A percentile compares a stretch with the other conserved stretches of the same genome.
These are phyloP conservation scores for Drosophila eohydei DNA, from an alignment of 2,888 invertebrate genomes.

Conservation along the genomic window DNA sequence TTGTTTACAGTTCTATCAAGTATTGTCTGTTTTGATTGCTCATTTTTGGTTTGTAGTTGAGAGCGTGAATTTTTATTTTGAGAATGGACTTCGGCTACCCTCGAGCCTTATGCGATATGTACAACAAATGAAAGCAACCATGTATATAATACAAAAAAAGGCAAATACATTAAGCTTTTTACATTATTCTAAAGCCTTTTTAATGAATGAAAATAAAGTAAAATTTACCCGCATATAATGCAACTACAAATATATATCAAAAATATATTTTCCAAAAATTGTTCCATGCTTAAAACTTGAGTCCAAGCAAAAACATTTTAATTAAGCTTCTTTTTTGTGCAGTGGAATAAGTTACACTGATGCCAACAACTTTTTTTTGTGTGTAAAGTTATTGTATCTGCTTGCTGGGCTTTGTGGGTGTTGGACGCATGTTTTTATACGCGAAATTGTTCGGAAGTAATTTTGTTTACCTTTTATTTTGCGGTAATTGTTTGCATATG, in stretches of 20 bases:
- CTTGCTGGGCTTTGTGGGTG: neutral
- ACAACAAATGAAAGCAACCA: too few relatives aligned
- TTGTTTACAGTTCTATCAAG: neutral
- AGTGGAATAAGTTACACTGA: neutral
- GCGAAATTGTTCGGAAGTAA: constrained; percentile 76
- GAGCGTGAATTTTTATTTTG: neutral
- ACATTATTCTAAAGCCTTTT: too few relatives aligned
- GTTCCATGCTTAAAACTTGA: constrained; percentile 6
- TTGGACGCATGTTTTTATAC: constrained; percentile 56
- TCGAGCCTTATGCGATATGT: too few relatives aligned
- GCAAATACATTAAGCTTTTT: too few relatives aligned
- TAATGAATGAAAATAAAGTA: too few relatives aligned
- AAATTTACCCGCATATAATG: too few relatives aligned
- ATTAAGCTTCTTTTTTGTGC: constrained; percentile 29
- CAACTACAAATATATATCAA: neutral
- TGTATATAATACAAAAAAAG: too few relatives aligned
- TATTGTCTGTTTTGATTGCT: neutral
- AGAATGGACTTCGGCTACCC: neutral
- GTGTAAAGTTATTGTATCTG: constrained; percentile 52
- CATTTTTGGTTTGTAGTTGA: neutral
- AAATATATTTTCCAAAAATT: neutral
- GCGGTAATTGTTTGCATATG: constrained; percentile 78
- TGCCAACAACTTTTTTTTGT: constrained; percentile 14
- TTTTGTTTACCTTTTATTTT: constrained; percentile 80
- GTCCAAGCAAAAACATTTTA: constrained; percentile 18